Percentiles rank a stretch among this genome's conserved stretches.
These are phyloP conservation scores for Steromphala cineraria DNA, from an alignment of 2,888 invertebrate genomes.

Conservation along the genomic window DNA sequence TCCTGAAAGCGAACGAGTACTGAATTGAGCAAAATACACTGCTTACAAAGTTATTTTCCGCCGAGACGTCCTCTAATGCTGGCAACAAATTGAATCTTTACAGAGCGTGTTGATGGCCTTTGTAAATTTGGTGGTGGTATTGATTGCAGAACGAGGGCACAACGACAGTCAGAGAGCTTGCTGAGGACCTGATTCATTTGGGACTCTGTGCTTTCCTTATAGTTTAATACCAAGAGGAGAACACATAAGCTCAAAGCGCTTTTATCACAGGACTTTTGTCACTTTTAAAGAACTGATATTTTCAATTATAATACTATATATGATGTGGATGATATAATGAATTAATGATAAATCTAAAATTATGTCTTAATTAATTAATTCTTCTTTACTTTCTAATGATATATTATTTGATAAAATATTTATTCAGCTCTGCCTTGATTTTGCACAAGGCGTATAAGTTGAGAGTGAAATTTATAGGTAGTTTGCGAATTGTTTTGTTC, in stretches of 20 bases:
- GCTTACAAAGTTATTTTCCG: constrained; percentile 10
- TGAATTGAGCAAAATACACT: neutral
- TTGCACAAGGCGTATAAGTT: too few species aligned
- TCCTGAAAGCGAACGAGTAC: neutral
- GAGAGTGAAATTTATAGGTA: too few species aligned
- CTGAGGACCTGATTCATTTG: neutral
- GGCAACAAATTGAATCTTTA: constrained; percentile 8
- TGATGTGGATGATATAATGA: too few species aligned
- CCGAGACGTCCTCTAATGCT: constrained; percentile 8
- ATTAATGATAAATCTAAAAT: too few species aligned
- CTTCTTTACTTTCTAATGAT: too few species aligned
- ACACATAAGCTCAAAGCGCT: neutral
- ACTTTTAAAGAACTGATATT: too few species aligned
- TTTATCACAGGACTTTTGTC: neutral
- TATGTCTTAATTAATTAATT: too few species aligned
- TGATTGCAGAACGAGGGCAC: neutral
- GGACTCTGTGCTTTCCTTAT: neutral
- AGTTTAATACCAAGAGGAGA: neutral
- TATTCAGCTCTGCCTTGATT: too few species aligned
- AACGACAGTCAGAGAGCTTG: neutral
- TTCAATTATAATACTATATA: too few species aligned
- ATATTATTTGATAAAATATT: too few species aligned
- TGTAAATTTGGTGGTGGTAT: constrained; percentile 8
- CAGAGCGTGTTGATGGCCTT: constrained; percentile 10
- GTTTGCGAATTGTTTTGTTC: too few species aligned